phyloP scores from a whole-genome alignment of 2,797 vertebrate genomes.

The Zalophus californianus region DNA sequence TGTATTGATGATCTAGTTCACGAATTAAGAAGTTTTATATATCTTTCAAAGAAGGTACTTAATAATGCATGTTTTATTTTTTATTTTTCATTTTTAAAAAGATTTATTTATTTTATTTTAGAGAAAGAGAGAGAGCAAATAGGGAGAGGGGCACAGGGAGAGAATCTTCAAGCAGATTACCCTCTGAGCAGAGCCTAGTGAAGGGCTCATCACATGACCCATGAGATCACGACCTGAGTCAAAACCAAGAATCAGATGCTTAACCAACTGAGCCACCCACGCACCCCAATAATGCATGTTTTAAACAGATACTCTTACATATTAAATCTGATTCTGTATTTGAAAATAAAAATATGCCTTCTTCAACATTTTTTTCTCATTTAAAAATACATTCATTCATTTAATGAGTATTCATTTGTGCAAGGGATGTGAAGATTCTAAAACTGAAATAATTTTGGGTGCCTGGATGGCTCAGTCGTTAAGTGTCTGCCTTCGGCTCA shows the following conservation, averaged over 20 bases:
- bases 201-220: not conserved
- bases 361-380: not conserved
- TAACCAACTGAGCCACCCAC: not conserved
- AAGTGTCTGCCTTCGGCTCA: too few relatives aligned
- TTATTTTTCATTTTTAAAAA: not conserved
- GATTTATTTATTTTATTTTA: not conserved
- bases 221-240: not conserved
- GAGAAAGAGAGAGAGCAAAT: not conserved
- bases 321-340: not conserved
- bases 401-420: not conserved
- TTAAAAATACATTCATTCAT: constrained; percentile 52
- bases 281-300: not conserved
- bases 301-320: constrained; percentile 27
- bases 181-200: not conserved
- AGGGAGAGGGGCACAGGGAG: not conserved
- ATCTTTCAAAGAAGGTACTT: not conserved
- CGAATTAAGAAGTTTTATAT: not conserved
- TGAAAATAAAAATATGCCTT: not conserved
- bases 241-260: not conserved
- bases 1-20: not conserved
- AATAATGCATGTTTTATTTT: not conserved
- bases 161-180: not conserved
- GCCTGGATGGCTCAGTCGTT: too few relatives aligned
- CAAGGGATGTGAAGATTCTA: not conserved
- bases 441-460: constrained; percentile 32